Conservation (phyloP, 2,113 vertebrate species). For the Turnix velox region DNA sequence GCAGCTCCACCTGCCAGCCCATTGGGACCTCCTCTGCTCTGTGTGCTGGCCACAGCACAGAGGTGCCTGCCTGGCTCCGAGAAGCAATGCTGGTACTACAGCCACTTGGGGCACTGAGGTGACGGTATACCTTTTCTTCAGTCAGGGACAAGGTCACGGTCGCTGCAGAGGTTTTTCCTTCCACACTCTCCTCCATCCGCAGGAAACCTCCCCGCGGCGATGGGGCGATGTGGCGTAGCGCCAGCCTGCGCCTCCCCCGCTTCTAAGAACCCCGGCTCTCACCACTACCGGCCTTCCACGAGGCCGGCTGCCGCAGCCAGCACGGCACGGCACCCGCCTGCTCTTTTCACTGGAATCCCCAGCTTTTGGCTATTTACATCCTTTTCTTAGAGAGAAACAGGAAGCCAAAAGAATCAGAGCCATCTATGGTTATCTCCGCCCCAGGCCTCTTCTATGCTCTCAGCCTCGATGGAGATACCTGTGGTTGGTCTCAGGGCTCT, state of each 20-base stretch:
- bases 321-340: conserved; percentile 44
- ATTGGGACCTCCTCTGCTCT: neutral
- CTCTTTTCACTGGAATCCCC: conserved; percentile 69
- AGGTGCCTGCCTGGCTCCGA: neutral
- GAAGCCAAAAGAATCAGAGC: conserved; percentile 60
- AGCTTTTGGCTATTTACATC: conserved; percentile 53
- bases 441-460: neutral
- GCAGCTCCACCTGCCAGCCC: neutral
- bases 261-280: conserved; percentile 80
- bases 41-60: neutral
- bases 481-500: neutral
- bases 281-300: conserved; percentile 86
- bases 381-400: conserved; percentile 71
- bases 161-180: neutral
- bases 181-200: neutral
- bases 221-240: neutral
- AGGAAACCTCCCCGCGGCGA: conserved; percentile 71
- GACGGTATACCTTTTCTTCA: neutral
- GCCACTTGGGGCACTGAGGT: fast-evolving
- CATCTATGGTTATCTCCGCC: neutral
- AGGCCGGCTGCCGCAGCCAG: conserved; percentile 48
- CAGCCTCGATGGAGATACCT: neutral
- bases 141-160: neutral
- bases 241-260: conserved; percentile 68
- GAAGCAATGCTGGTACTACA: neutral